Percentiles rank a stretch among this genome's conserved stretches.
Evolutionary conservation across 2,797 vertebrate species (phyloP).

Genomic region (Bovichtus variegatus): DNA sequence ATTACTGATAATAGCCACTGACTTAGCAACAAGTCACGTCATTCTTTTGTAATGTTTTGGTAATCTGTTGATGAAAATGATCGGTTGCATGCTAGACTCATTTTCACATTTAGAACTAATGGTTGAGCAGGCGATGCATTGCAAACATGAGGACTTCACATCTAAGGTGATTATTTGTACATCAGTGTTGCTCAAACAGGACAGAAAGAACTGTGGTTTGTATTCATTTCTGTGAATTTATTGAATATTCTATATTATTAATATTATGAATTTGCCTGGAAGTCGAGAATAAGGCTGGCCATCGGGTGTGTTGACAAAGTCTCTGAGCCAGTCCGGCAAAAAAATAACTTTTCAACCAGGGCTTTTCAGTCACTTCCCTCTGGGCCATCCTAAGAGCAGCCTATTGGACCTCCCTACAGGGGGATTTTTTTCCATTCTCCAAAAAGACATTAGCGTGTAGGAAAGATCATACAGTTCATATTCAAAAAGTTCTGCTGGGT

Average conservation of each 20-base stretch:
- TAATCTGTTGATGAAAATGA: neutral
- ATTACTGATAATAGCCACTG: neutral
- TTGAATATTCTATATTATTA: neutral
- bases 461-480: too few species aligned
- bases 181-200: neutral
- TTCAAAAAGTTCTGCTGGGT: too few species aligned
- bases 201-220: neutral
- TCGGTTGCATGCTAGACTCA: neutral
- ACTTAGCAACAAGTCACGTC: neutral
- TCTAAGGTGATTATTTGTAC: neutral
- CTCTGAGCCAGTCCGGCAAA: too few species aligned
- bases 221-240: neutral
- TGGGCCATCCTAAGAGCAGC: too few species aligned
- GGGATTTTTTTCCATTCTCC: too few species aligned
- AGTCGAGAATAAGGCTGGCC: too few species aligned
- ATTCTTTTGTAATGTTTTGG: neutral
- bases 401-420: too few species aligned
- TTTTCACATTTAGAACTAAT: slow-evolving; percentile 16
- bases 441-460: too few species aligned
- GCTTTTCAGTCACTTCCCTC: too few species aligned
- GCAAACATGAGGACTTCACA: neutral
- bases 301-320: too few species aligned
- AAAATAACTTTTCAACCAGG: too few species aligned
- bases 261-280: neutral
- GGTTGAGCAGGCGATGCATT: neutral